Conservation (phyloP, 2,797 vertebrate genomes). For the Epinephelus coioides region DNA sequence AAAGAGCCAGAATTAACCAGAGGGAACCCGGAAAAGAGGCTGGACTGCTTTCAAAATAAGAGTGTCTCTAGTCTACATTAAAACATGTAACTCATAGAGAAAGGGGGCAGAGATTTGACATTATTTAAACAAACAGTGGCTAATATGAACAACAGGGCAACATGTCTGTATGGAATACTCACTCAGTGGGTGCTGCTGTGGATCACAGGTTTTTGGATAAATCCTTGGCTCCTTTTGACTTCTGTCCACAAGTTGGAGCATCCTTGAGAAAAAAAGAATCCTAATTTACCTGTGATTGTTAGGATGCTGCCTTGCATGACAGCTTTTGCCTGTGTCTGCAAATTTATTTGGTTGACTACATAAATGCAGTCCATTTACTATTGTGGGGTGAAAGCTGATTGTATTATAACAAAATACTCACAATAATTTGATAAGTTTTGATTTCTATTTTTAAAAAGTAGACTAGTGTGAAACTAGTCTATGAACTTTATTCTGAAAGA, state of each 20-base stretch:
- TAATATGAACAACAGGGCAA: neutral
- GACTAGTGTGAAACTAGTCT: accelerated
- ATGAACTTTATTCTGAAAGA: conserved; percentile 56
- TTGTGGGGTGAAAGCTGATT: too few relatives aligned
- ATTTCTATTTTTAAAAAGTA: neutral
- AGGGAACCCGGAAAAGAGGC: neutral
- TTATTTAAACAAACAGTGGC: neutral
- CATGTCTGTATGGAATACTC: neutral
- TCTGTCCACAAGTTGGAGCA: neutral
- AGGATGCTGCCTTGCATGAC: neutral
- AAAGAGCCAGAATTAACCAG: neutral
- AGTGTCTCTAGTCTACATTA: neutral
- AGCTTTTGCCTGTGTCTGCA: neutral
- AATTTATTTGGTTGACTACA: neutral
- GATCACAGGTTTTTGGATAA: neutral
- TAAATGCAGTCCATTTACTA: too few relatives aligned
- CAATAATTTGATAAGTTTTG: too few relatives aligned
- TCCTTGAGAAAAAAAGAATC: neutral
- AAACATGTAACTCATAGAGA: neutral
- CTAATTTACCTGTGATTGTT: neutral
- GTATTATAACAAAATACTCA: too few relatives aligned
- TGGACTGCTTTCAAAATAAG: conserved; percentile 53
- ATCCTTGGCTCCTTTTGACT: neutral
- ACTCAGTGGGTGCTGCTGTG: neutral
- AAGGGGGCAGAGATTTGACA: neutral